Conservation (phyloP, 2,888 invertebrate genomes). For the Taphrorychus bicolor region DNA sequence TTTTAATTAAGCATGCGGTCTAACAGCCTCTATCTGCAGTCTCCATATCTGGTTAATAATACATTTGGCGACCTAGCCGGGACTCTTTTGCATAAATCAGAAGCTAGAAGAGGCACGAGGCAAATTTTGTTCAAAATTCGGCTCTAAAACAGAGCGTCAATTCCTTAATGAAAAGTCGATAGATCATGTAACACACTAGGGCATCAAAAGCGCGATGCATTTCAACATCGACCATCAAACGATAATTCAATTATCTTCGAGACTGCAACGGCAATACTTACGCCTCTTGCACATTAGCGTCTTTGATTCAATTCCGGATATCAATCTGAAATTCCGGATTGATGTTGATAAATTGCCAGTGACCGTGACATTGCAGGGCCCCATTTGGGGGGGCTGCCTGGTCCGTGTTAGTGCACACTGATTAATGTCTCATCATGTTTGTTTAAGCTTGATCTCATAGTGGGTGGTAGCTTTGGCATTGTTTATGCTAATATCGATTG, state of each 20-base stretch:
- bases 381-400: background rate
- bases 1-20: background rate
- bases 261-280: background rate
- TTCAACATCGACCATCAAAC: background rate
- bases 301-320: slow-evolving; percentile 1
- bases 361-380: background rate
- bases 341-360: background rate
- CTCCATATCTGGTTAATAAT: background rate
- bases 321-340: background rate
- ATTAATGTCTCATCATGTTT: too few relatives aligned
- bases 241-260: background rate
- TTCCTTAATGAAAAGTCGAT: background rate
- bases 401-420: background rate
- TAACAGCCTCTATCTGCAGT: background rate
- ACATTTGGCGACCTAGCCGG: background rate
- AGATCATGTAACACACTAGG: background rate
- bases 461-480: too few relatives aligned
- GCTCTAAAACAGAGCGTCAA: background rate
- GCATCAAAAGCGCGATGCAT: background rate
- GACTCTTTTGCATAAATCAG: too few relatives aligned
- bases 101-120: too few relatives aligned
- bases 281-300: background rate
- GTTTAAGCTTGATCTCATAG: too few relatives aligned
- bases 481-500: too few relatives aligned
- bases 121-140: background rate